Evolutionary conservation across 1,140 invertebrate genomes (phyloP), one percentile per base, ranked within the genome.

Genomic region (Elymnias hypermnestra): DNA sequence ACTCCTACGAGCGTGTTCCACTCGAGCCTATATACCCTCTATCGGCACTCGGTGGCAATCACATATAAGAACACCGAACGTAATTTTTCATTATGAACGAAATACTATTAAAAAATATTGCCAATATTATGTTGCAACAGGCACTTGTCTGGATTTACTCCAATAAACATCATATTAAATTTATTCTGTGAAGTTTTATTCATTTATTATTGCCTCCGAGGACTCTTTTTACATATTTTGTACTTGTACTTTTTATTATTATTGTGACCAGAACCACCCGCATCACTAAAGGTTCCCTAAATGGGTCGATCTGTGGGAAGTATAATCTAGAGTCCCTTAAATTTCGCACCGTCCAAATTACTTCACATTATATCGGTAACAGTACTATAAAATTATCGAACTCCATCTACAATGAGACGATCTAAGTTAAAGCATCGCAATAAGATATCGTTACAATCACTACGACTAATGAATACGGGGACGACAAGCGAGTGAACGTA

Each of bases 371-470:
- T 47, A 53, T 54, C 61, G 64, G 72, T 76, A 75, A 79, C 70
- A 72, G 61, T 68, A 64, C 54, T 82, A 84, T 71, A 82, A 78
- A 82, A 78, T 78, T 79, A 84, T 67, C 64, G 70, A 79, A 77
- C 70, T 68, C 56, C 64, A 64, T 72, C 60, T 76, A 78, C 62
- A 79, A 73, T 63, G 72, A 83, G 64, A 76, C 66, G 59, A 63
- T 60, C 73, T 85, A 83, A 83, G 70, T 85, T 85, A 85, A 85
- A 85, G 82, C 82, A 83, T 85, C 68, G 76, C 78, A 78, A 85
- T 85, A 85, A 85, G 78, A 85, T 83, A 83, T 79, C 66, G 76
- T 85, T 82, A 74, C 44, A 60, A 69, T 66, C 66, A 73, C 74
- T 82, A 81, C 73, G 45, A 56, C 81, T 84, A 83, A 81, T 65